Evolutionary conservation across 2,888 invertebrate genomes (phyloP).

Genomic region (Metalampra italica): DNA sequence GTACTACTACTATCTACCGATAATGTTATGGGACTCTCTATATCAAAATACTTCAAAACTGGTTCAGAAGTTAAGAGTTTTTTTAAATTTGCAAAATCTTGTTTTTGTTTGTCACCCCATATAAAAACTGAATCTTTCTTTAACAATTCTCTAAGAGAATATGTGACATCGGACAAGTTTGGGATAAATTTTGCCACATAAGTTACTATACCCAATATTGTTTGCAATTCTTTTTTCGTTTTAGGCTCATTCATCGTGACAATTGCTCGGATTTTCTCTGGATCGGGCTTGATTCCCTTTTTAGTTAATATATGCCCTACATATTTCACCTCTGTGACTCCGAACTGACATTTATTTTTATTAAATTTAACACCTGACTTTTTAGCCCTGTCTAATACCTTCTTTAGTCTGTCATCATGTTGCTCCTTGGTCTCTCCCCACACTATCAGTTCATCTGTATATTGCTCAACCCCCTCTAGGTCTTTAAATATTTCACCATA

Average conservation of each 20-base stretch:
- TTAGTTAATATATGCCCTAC: constrained; percentile 9
- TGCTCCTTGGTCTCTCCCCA: constrained; percentile 5
- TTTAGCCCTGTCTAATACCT: constrained; percentile 6
- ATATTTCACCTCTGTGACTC: constrained; percentile 8
- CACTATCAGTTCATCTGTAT: constrained; percentile 9
- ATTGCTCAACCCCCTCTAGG: constrained; percentile 6
- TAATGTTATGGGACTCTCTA: constrained; percentile 3
- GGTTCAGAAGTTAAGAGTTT: constrained; percentile 7
- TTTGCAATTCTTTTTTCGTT: constrained; percentile 11
- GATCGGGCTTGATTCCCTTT: constrained; percentile 5
- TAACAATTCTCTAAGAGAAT: constrained; percentile 8
- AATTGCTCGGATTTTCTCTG: constrained; percentile 10
- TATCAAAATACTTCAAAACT: constrained; percentile 9
- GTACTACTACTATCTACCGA: constrained; percentile 9
- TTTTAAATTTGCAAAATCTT: constrained; percentile 9
- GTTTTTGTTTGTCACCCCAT: constrained; percentile 8
- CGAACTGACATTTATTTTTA: constrained; percentile 12
- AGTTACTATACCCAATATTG: constrained; percentile 13
- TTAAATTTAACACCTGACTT: too few species aligned
- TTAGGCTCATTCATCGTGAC: constrained; percentile 7
- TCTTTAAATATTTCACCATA: constrained; percentile 9
- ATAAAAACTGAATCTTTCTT: constrained; percentile 10
- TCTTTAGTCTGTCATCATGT: constrained; percentile 4
- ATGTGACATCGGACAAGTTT: constrained; percentile 10
- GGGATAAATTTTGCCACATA: constrained; percentile 14